Evolutionary conservation across 2,113 vertebrate species (phyloP).

Genomic region (Phaethon lepturus): DNA sequence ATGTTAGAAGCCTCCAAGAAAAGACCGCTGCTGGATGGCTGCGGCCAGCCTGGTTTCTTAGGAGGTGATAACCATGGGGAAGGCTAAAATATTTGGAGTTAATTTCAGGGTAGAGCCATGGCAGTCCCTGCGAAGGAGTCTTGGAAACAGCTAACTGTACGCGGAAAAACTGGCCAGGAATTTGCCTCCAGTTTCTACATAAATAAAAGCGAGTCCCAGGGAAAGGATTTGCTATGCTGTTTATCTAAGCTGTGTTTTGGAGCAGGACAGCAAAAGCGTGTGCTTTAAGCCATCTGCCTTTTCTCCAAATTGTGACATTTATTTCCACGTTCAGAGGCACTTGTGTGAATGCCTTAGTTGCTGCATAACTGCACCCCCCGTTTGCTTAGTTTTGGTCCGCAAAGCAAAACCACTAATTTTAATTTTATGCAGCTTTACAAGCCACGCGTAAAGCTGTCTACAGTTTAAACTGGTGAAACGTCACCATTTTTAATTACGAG

Average conservation of each 20-base stretch:
- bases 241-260: neutral
- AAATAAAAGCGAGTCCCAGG: neutral
- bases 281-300: neutral
- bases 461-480: neutral
- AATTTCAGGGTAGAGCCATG: neutral
- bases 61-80: accelerated
- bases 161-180: neutral
- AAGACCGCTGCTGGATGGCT: neutral
- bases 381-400: neutral
- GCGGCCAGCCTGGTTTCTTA: neutral
- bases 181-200: neutral
- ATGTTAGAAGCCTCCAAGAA: neutral
- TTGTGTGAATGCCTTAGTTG: neutral
- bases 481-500: neutral
- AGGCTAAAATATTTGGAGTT: neutral
- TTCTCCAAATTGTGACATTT: neutral
- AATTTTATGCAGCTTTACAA: neutral
- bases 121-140: neutral
- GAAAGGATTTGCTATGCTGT: neutral
- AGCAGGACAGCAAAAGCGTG: neutral
- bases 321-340: neutral
- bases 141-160: neutral
- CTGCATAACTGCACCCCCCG: neutral
- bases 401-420: neutral
- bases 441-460: neutral